Conservation (phyloP, 2,888 invertebrate genomes). For the Omphaloscelis lunosa region DNA sequence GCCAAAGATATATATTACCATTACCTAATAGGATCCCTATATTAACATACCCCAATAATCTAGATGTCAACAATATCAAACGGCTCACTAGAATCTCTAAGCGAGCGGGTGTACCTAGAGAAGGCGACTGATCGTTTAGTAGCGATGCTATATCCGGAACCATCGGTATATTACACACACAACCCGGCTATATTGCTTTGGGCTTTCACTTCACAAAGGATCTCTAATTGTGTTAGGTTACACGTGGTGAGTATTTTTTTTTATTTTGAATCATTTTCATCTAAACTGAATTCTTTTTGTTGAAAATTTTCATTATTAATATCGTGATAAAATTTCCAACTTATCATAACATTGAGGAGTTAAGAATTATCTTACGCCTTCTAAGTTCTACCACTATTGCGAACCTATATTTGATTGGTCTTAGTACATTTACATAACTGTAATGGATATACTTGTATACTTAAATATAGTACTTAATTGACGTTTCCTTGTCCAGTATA, state of each 20-base stretch:
- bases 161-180: conserved; percentile 82
- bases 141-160: conserved; percentile 79
- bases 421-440: neutral
- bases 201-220: conserved; percentile 84
- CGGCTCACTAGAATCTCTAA: conserved; percentile 78
- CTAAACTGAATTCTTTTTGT: neutral
- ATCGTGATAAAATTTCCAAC: neutral
- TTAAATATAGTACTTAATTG: conserved; percentile 17
- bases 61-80: conserved; percentile 87
- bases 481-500: conserved; percentile 19
- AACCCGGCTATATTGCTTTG: conserved; percentile 85
- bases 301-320: neutral
- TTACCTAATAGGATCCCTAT: neutral
- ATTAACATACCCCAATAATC: neutral
- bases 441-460: conserved; percentile 5
- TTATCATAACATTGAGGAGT: neutral
- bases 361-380: neutral
- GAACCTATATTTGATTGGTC: neutral
- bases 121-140: conserved; percentile 83
- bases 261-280: neutral
- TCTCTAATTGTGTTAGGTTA: conserved; percentile 76
- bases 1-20: neutral
- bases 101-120: conserved; percentile 82
- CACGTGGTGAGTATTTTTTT: conserved; percentile 80
- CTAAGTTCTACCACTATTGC: neutral